Evolutionary conservation across 2,888 invertebrate genomes (phyloP).

Genomic region (Diplolepis rosae): DNA sequence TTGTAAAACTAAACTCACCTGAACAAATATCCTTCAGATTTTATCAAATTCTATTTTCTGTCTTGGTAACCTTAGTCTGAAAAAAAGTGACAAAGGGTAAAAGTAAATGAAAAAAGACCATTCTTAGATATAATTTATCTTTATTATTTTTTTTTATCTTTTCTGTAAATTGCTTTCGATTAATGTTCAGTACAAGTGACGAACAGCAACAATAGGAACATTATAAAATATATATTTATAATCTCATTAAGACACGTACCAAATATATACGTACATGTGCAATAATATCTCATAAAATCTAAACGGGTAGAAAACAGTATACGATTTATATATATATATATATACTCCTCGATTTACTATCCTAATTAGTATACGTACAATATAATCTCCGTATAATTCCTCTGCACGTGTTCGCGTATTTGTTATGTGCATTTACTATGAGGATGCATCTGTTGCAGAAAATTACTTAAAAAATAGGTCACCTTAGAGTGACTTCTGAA

Average conservation of each 20-base stretch:
- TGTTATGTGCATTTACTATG: background rate
- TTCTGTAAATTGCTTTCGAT: slow-evolving; percentile 4
- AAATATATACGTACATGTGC: slow-evolving; percentile 9
- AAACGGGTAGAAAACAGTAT: slow-evolving; percentile 35
- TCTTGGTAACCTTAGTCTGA: background rate
- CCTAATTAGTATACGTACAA: slow-evolving; percentile 16
- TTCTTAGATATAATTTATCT: slow-evolving; percentile 1
- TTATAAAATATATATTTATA: slow-evolving; percentile 35
- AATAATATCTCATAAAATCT: slow-evolving; percentile 33
- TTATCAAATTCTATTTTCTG: background rate
- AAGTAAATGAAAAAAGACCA: background rate
- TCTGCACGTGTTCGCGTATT: slow-evolving; percentile 4
- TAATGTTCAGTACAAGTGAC: slow-evolving; percentile 5
- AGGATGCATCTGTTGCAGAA: background rate
- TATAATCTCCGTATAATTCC: slow-evolving; percentile 17
- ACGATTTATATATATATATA: slow-evolving; percentile 18
- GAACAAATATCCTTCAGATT: background rate
- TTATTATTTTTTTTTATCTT: slow-evolving; percentile 24
- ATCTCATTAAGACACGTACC: slow-evolving; percentile 23
- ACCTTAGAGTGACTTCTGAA: background rate
- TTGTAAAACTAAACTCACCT: slow-evolving; percentile 5
- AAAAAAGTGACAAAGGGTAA: background rate
- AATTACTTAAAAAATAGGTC: background rate
- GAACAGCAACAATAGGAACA: slow-evolving; percentile 23
- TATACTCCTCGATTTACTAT: slow-evolving; percentile 4